Base-by-base conservation (phyloP, 2,888 invertebrate species). In the Scaptomyza tumidula region DNA sequence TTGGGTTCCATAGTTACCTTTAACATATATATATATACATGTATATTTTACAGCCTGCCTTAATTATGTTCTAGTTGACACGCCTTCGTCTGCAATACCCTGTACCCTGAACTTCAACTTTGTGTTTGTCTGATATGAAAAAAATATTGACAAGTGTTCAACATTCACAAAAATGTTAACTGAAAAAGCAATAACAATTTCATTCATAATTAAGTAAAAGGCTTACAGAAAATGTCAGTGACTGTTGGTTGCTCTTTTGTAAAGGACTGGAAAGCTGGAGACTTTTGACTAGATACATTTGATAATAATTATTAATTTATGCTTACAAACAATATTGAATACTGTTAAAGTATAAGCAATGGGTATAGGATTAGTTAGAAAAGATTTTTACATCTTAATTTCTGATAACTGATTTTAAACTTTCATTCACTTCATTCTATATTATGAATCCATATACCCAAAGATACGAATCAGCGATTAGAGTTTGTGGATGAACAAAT, bases 11-110 rank as follows among this genome's bases (percentile, higher is more conserved):
- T 6, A 49, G 41, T 50, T 35, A 54, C 9, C n/a, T 14, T 39
- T 7, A n/a, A n/a, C n/a, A n/a, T 7, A 5, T 16, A 60, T 24
- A 33, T 29, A 29, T 29, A 29, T 24, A 29, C 44, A 50, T 52
- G 48, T 48, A 35, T 44, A 49, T 58, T 57, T 52, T 41, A 39
- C 35, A 70, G 63, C 52, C 65, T 43, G 70, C 63, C 61, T 84
- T 88, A 73, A 86, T 86, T 84, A 88, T 84, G 80, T 78, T 55
- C 71, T 71, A 74, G 50, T 75, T 73, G 74, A 9, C 49, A 54
- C 68, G 37, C 44, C 50, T 37, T 2, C 33, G 27, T n/a, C 10
- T 14, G 10, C 27, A 33, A 31, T 31, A 33, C 3, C 11, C 11
- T 54, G 24, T 31, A 39, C 19, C 7, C 7, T n/a, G n/a, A n/a